Evolutionary conservation across 2,797 vertebrate genomes (phyloP).

Genomic region (Molothrus aeneus): DNA sequence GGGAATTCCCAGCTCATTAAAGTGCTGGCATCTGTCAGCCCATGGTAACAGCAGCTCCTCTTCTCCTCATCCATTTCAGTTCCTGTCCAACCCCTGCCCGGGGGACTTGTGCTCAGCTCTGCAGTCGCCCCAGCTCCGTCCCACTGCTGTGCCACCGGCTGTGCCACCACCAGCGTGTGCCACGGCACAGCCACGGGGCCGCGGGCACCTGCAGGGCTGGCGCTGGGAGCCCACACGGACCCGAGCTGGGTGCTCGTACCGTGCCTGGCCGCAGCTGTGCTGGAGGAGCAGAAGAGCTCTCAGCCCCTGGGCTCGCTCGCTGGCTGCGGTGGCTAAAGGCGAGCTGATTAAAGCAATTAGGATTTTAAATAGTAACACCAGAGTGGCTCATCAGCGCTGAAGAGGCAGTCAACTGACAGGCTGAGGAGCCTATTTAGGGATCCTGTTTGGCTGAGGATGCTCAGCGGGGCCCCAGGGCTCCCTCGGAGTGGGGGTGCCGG

Average conservation of each 20-base stretch:
- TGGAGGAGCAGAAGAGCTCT: not conserved
- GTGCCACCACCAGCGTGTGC: fast-evolving
- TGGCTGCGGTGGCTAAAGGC: slow-evolving; percentile 21
- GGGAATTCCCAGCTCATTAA: slow-evolving; percentile 5
- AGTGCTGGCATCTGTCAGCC: not conserved
- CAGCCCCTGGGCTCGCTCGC: not conserved
- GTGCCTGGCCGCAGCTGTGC: not conserved
- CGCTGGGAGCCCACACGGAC: not conserved
- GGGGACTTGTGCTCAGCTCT: not conserved
- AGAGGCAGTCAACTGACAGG: slow-evolving; percentile 59
- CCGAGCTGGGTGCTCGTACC: fast-evolving
- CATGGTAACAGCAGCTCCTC: not conserved
- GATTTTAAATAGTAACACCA: slow-evolving; percentile 60
- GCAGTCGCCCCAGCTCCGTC: fast-evolving
- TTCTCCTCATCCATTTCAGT: not conserved
- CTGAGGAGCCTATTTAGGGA: slow-evolving; percentile 60
- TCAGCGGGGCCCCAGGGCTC: not conserved
- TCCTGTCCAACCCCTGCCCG: not conserved
- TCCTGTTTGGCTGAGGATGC: not conserved
- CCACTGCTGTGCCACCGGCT: not conserved
- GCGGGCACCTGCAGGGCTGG: not conserved
- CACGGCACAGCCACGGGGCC: fast-evolving
- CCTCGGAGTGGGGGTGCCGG: fast-evolving
- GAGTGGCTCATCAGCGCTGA: slow-evolving; percentile 60
- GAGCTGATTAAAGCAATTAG: slow-evolving; percentile 64